Conservation (phyloP, 2,888 invertebrate species). For the Brenthis hecate region DNA sequence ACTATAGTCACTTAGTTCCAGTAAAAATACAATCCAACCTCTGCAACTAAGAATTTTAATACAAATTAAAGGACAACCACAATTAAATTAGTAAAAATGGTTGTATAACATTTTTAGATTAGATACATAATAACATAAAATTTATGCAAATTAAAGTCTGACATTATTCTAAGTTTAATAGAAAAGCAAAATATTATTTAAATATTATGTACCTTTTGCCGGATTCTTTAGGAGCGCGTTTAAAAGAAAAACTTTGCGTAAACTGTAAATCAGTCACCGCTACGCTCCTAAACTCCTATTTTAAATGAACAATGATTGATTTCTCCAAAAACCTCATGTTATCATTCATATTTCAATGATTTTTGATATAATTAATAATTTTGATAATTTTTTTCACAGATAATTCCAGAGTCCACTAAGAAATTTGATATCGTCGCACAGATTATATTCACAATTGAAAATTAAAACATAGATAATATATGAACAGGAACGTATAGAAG, state of each 20-base stretch:
- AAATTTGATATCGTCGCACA: slow-evolving; percentile 36
- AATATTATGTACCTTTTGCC: slow-evolving; percentile 50
- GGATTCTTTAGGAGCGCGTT: slow-evolving; percentile 47
- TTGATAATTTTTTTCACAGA: slow-evolving; percentile 55
- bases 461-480: not conserved
- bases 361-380: slow-evolving; percentile 70
- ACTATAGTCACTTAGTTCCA: slow-evolving; percentile 52
- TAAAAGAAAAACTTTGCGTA: slow-evolving; percentile 43
- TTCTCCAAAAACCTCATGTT: slow-evolving; percentile 58
- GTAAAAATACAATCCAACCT: slow-evolving; percentile 28
- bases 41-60: slow-evolving; percentile 21
- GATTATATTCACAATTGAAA: slow-evolving; percentile 2
- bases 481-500: not conserved
- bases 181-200: not conserved
- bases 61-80: slow-evolving; percentile 26
- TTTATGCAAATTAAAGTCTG: not conserved
- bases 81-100: slow-evolving; percentile 14
- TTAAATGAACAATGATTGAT: slow-evolving; percentile 46
- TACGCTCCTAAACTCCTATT: slow-evolving; percentile 49
- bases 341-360: slow-evolving; percentile 70
- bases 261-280: slow-evolving; percentile 43
- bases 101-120: slow-evolving; percentile 23
- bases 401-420: slow-evolving; percentile 53
- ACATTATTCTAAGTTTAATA: not conserved
- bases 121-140: not conserved